phyloP scores from a whole-genome alignment of 1,140 invertebrate genomes.

The Anadara kagoshimensis region DNA sequence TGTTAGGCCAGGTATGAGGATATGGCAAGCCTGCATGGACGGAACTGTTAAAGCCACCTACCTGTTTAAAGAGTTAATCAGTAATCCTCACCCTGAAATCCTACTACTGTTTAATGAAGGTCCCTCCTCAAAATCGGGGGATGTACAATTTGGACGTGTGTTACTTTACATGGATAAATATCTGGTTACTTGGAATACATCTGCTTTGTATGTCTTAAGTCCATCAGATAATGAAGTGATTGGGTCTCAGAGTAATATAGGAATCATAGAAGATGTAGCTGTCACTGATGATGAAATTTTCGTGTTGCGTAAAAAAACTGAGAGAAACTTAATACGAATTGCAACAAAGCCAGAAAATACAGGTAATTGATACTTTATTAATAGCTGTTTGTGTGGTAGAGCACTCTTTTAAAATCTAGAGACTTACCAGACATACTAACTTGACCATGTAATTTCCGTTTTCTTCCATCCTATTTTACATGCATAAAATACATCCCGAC shows the following conservation, averaged over 20 bases:
- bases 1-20: conserved; percentile 83
- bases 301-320: conserved; percentile 76
- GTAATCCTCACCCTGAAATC: conserved; percentile 42
- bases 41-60: conserved; percentile 89
- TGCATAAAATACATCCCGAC: no score
- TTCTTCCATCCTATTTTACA: no score
- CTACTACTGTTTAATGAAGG: conserved; percentile 40
- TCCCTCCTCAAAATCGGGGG: conserved; percentile 16
- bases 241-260: conserved; percentile 72
- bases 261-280: conserved; percentile 77
- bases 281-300: conserved; percentile 84
- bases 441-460: no score
- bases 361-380: neutral
- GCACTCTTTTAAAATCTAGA: no score
- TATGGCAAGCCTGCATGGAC: conserved; percentile 86
- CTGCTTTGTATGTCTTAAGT: conserved; percentile 84
- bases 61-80: conserved; percentile 84
- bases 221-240: conserved; percentile 77
- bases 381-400: no score
- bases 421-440: no score
- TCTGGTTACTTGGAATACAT: conserved; percentile 84
- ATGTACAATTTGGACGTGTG: conserved; percentile 80
- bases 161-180: conserved; percentile 82
- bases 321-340: conserved; percentile 60
- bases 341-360: conserved; percentile 47